A percentile compares a stretch with the other conserved stretches of the same genome.
Evolutionary conservation across 37 sponge, comb jelly and placozoan species (phyloP).

Genomic region (Cliona cf. orientalis): DNA sequence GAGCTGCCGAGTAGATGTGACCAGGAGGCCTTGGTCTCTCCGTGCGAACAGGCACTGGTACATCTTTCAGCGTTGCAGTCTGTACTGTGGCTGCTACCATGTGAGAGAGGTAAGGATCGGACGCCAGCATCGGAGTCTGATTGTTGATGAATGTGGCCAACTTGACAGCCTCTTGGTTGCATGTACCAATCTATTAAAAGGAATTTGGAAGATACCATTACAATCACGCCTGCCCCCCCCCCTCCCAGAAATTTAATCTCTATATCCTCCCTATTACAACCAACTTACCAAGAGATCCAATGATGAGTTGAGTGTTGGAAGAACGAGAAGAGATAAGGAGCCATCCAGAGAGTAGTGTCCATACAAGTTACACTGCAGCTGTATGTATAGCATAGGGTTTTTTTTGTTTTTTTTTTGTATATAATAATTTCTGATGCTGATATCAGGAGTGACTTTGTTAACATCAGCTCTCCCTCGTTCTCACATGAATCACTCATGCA

Average conservation of each 20-base stretch:
- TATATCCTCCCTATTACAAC: no score
- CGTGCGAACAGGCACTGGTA: no score
- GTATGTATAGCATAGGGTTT: background rate
- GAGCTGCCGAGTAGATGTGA: no score
- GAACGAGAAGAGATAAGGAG: constrained; percentile 28
- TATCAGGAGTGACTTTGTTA: background rate
- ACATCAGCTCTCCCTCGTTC: no score
- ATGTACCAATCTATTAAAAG: constrained; percentile 32
- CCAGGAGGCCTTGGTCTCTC: no score
- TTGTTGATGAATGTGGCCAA: constrained; percentile 64
- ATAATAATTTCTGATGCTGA: no score
- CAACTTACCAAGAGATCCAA: constrained; percentile 5
- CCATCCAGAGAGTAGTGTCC: constrained; percentile 46
- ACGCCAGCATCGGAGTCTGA: constrained; percentile 40
- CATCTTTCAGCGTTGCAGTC: no score
- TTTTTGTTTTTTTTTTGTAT: no score
- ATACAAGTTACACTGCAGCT: constrained; percentile 65
- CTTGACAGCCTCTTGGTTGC: constrained; percentile 45
- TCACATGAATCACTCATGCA: background rate
- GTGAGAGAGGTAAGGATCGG: constrained; percentile 56
- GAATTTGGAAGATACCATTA: background rate
- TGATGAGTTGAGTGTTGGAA: constrained; percentile 28
- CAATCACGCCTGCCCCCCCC: background rate
- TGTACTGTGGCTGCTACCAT: constrained; percentile 55
- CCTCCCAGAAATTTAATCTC: no score